These are phyloP conservation scores for Rhegmatorhina hoffmannsi DNA, from an alignment of 2,113 vertebrate genomes.

Conservation along the genomic window DNA sequence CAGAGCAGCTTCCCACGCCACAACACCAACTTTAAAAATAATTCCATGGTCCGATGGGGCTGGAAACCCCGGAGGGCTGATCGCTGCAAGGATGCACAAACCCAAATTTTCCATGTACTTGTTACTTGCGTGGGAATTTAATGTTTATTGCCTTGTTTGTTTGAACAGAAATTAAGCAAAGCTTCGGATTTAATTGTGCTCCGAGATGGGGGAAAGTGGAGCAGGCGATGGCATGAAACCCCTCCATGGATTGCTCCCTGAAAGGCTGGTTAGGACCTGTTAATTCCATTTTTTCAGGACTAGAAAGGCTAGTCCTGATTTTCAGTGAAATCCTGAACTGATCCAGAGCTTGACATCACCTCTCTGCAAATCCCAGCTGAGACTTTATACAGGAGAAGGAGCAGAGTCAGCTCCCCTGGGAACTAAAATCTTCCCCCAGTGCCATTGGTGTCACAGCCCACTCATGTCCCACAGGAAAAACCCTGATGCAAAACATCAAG, in stretches of 20 bases:
- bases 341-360: background rate
- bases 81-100: background rate
- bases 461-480: fast-evolving
- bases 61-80: too few species aligned
- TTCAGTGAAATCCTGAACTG: background rate
- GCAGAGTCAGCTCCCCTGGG: fast-evolving
- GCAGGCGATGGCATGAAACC: fast-evolving
- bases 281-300: background rate
- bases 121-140: fast-evolving
- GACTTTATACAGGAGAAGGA: background rate
- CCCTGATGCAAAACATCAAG: background rate
- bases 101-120: fast-evolving
- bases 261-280: fast-evolving
- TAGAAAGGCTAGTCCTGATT: background rate
- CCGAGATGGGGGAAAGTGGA: fast-evolving
- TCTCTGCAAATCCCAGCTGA: background rate
- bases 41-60: fast-evolving
- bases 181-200: fast-evolving
- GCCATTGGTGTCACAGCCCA: background rate
- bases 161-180: background rate
- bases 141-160: background rate
- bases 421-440: fast-evolving
- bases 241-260: fast-evolving
- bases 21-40: fast-evolving
- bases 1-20: fast-evolving